Evolutionary conservation across 2,888 invertebrate genomes (phyloP), one percentile per base, ranked within the genome.

Genomic region (Hirtodrosophila alboralis): DNA sequence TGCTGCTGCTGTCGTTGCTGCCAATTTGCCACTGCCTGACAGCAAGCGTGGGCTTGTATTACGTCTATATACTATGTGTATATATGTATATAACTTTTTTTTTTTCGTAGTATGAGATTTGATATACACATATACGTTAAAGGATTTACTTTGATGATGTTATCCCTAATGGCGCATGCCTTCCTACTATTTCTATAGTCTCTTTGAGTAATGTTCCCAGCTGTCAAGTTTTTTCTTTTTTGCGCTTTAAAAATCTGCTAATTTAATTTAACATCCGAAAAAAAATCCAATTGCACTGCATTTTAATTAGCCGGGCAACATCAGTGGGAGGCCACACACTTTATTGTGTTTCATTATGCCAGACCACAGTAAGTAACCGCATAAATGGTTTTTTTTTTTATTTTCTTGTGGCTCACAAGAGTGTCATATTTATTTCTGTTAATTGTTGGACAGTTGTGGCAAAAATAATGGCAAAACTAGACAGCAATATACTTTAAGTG

Each of bases 111-210:
- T 40, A 48, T 16, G 16, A 18, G 14, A 23, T 13, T 38, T 75
- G 80, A 57, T 72, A 75, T 75, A 70, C 63, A 34, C 45, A 48
- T 64, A 58, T 54, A 69, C 66, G 75, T 83, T n/a, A 84, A 86
- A 81, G 85, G 80, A 84, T 81, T 86, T 81, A 83, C 80, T 81
- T 85, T 86, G 80, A 86, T 78, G 85, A 66, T 84, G 80, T 74
- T 81, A 85, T 81, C 75, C 83, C 79, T 86, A 81, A 81, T 81
- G 83, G 66, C 67, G 65, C 66, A 63, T 85, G 83, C 63, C 52
- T 57, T 48, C 45, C 59, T 56, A 23, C 37, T 38, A 31, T 47
- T 36, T 27, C 45, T 28, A 14, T 31, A 13, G 27, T 40, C 58
- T 51, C 69, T 43, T 45, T 51, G 38, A 30, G 23, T 23, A 23